These are phyloP conservation scores for Octopus sinensis DNA, from an alignment of 1,140 invertebrate species.

Conservation along the genomic window DNA sequence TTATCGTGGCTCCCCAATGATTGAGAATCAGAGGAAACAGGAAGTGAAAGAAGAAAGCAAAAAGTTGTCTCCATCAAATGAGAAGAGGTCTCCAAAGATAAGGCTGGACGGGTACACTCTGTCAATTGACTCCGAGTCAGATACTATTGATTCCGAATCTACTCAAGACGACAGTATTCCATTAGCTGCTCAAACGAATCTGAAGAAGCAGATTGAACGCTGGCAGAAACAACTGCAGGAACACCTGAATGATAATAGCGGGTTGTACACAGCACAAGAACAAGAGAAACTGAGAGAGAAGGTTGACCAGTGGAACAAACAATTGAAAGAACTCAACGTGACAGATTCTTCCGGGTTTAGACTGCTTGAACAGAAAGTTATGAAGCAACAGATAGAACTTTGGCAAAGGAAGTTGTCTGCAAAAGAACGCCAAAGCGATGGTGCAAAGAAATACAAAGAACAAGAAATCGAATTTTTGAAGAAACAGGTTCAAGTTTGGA, in stretches of 20 bases:
- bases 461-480: neutral
- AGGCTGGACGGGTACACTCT: neutral
- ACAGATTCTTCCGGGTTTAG: neutral
- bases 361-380: neutral
- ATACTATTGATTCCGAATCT: neutral
- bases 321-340: neutral
- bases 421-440: neutral
- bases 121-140: neutral
- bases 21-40: neutral
- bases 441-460: neutral
- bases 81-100: neutral
- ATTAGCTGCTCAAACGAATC: neutral
- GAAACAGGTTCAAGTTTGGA: neutral
- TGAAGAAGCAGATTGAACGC: constrained; percentile 5
- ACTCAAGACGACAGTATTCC: neutral
- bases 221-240: neutral
- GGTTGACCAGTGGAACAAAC: neutral
- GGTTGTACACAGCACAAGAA: neutral
- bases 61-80: neutral
- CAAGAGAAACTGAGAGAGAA: neutral
- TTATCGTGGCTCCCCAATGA: neutral
- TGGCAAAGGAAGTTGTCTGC: neutral
- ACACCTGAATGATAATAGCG: neutral
- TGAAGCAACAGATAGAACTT: neutral
- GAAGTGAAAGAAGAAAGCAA: neutral